Base-by-base conservation (phyloP, 2,888 invertebrate genomes). In the Tricholauxania praeusta region DNA sequence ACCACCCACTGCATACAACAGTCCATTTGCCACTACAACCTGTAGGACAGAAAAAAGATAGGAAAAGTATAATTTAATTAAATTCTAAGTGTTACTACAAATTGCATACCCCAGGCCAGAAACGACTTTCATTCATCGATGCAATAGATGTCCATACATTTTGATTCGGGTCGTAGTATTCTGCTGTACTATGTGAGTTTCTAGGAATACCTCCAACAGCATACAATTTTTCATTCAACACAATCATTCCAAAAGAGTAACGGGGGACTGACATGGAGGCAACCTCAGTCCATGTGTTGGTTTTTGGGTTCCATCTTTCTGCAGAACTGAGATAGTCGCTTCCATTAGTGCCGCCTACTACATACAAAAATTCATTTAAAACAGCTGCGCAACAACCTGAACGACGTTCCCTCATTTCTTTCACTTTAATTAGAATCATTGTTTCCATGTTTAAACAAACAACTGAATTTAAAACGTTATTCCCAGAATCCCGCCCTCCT, bases 131-230 rank as follows among this genome's bases (percentile, higher is more conserved):
- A 52, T 93, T n/a, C n/a, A n/a, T n/a, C n/a, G n/a, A n/a, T n/a
- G n/a, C n/a, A n/a, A n/a, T n/a, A n/a, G n/a, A n/a, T 52, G 92
- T 92, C 97, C 97, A 91, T 84, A 90, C 90, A 85, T 91, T 91
- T 76, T 91, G 91, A 77, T 90, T 89, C 22, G 93, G 93, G 88
- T 93, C 92, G 87, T 93, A 94, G 86, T 94, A 94, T 89, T 98
- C 98, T 1, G 97, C 95, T 51, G 96, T 94, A 79, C 94, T 91
- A 77, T 97, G 91, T 1, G 95, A 93, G 77, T 94, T 94, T 62
- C 96, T 96, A 88, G 97, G 97, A 71, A 97, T 91, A 0, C 97
- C 97, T 57, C 97, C 97, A 59, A 96, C 96, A 7, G 96, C 97
- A 88, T 95, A 97, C 75, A 97, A 89, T 79, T 94, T 93, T 49